Conservation (phyloP, 2,888 invertebrate genomes). For the Hyles lineata region DNA sequence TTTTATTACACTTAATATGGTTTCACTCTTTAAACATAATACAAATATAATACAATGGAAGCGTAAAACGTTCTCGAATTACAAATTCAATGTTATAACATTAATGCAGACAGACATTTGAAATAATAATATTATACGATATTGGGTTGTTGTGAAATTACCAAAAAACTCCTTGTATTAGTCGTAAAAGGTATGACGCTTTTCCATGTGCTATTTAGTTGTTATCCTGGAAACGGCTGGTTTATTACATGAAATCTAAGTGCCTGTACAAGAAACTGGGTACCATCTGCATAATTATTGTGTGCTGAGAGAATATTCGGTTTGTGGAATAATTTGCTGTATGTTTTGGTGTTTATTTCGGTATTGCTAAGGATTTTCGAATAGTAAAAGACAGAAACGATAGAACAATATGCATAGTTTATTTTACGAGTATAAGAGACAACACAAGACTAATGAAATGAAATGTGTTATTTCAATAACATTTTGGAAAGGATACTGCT, state of each 20-base stretch:
- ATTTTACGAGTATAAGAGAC: too few relatives aligned
- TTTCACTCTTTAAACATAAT: too few relatives aligned
- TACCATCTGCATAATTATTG: conserved; percentile 33
- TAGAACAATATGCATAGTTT: too few relatives aligned
- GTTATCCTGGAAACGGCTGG: conserved; percentile 52
- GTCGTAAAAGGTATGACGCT: conserved; percentile 41
- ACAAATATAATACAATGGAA: neutral
- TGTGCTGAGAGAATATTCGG: conserved; percentile 20
- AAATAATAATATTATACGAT: neutral
- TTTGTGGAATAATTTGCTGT: neutral
- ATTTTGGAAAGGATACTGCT: too few relatives aligned
- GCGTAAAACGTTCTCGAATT: neutral
- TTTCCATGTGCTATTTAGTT: conserved; percentile 57
- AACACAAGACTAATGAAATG: too few relatives aligned
- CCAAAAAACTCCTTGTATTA: neutral
- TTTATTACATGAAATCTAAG: conserved; percentile 54
- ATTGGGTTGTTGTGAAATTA: conserved; percentile 2
- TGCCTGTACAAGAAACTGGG: conserved; percentile 38
- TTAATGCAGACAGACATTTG: neutral
- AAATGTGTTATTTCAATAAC: too few relatives aligned
- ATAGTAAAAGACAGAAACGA: too few relatives aligned
- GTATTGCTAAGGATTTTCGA: neutral
- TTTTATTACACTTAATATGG: too few relatives aligned
- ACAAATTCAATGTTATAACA: conserved; percentile 13
- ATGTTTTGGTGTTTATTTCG: neutral